Evolutionary conservation across 2,888 invertebrate genomes (phyloP).

Genomic region (Platycnemis pennipes): DNA sequence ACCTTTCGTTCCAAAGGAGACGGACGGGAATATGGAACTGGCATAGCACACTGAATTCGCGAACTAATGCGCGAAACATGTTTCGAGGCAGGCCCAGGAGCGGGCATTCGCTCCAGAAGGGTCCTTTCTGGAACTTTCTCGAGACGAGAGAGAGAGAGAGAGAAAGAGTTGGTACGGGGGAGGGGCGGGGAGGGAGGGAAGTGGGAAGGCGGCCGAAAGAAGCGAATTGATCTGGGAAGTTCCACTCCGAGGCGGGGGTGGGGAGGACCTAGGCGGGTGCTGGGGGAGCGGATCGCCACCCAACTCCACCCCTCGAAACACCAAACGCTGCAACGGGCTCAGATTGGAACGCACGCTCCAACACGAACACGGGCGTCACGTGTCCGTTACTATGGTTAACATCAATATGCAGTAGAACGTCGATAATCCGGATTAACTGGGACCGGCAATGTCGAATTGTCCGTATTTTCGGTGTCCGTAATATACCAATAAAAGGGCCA

Average conservation of each 20-base stretch:
- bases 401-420: too few species aligned
- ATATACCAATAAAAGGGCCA: too few species aligned
- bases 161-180: not conserved
- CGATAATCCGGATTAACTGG: too few species aligned
- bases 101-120: not conserved
- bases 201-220: slow-evolving; percentile 1
- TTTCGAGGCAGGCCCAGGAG: not conserved
- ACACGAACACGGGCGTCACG: not conserved
- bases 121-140: not conserved
- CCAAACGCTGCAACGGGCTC: not conserved
- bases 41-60: not conserved
- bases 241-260: not conserved
- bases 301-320: not conserved
- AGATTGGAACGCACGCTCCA: not conserved
- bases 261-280: too few species aligned
- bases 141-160: not conserved
- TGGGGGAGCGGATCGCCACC: not conserved
- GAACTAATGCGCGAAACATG: not conserved
- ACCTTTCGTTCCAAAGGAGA: too few species aligned
- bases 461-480: too few species aligned
- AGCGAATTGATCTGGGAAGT: slow-evolving; percentile 51
- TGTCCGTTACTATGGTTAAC: too few species aligned
- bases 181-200: not conserved
- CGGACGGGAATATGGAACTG: too few species aligned
- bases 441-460: too few species aligned